These are phyloP conservation scores for Sinhomidia bicolor DNA, from an alignment of 2,888 invertebrate species.

Conservation along the genomic window DNA sequence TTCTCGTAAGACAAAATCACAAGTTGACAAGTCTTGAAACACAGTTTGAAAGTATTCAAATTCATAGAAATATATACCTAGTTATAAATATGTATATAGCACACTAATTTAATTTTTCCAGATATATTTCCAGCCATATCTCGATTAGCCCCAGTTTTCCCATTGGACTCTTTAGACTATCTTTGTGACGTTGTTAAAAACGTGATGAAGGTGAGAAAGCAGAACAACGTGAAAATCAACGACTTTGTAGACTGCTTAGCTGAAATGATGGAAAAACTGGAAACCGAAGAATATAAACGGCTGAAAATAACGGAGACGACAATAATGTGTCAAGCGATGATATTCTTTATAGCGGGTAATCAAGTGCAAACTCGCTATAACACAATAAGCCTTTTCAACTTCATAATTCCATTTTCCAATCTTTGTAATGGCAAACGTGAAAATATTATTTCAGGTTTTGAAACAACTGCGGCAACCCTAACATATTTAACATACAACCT, in stretches of 20 bases:
- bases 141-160: conserved; percentile 60
- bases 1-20: conserved; percentile 58
- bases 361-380: background rate
- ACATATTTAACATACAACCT: conserved; percentile 66
- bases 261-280: conserved; percentile 71
- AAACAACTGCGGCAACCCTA: conserved; percentile 72
- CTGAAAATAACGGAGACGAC: conserved; percentile 69
- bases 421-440: no score
- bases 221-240: conserved; percentile 48
- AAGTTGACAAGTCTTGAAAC: background rate
- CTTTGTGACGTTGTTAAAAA: conserved; percentile 58
- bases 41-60: conserved; percentile 26
- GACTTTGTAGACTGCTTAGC: conserved; percentile 75
- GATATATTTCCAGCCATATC: conserved; percentile 61
- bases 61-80: background rate
- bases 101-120: conserved; percentile 16
- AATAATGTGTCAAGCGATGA: conserved; percentile 66
- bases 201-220: conserved; percentile 54
- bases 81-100: background rate
- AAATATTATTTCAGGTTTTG: no score
- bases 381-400: no score
- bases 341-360: conserved; percentile 70
- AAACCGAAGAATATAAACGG: conserved; percentile 64
- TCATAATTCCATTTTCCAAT: no score
- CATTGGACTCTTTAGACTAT: conserved; percentile 55